Evolutionary conservation across 2,888 invertebrate species (phyloP), one percentile per base, ranked within the genome.

Genomic region (Rhopalosiphum nymphaeae): DNA sequence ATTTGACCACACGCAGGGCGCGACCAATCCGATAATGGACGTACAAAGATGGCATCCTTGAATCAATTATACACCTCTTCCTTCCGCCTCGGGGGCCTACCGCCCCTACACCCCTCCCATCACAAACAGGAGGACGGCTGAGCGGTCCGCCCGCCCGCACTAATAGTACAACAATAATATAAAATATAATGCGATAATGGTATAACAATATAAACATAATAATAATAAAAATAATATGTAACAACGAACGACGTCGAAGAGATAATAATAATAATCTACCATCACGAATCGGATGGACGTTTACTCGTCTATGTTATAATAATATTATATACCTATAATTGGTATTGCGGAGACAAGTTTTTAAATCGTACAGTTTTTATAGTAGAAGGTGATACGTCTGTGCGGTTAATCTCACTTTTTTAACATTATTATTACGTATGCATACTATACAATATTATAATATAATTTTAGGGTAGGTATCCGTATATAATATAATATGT

Each of bases 31-130:
- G 90, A 95, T 95, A 95, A 95, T 95, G 91, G 95, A 94, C 94
- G 93, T 94, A 94, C 94, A 95, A 95, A 95, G 95, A 95, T 95
- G 95, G 95, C 95, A 94, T 95, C 93, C 93, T 94, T 67, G 93
- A 94, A 94, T 94, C 93, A 94, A 94, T 94, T 94, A 94, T 94
- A 90, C 93, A 94, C 90, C 93, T 94, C 93, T 94, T 94, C 93
- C 93, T 94, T 94, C 93, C 93, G 93, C 93, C 93, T 61, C 93
- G 93, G 29, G 90, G 86, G 29, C 61, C 89, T 67, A 36, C 78
- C 78, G 78, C 78, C 78, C 78, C 78, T 78, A 36, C 78, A 87
- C 85, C 46, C 89, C 93, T 7, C 36, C 89, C 86, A 25, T 49
- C 46, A 42, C 42, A 21, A 78, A 78, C 78, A 36, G 36, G 78